phyloP scores from a whole-genome alignment of 2,888 invertebrate genomes.

The Troides aeacus region DNA sequence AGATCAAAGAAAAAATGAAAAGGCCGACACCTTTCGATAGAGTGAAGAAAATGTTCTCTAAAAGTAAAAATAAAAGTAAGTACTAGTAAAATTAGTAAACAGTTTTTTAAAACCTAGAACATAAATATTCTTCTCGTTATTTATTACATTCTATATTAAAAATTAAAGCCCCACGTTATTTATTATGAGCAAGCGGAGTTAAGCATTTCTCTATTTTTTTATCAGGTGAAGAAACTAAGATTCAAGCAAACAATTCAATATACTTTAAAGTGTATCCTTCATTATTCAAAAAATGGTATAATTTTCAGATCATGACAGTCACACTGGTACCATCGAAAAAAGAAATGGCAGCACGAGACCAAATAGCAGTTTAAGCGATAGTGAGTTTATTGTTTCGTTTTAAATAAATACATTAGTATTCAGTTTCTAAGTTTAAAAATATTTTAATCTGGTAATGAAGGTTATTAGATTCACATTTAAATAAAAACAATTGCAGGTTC shows the following conservation, averaged over 20 bases:
- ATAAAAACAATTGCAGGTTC: slow-evolving; percentile 74
- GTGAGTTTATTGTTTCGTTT: slow-evolving; percentile 45
- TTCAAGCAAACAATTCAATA: neutral
- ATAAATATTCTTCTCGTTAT: too few relatives aligned
- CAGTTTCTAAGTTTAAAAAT: neutral
- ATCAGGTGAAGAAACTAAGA: neutral
- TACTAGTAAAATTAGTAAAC: neutral
- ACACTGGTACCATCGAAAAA: slow-evolving; percentile 67
- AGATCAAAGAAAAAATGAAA: slow-evolving; percentile 87
- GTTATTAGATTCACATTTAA: neutral
- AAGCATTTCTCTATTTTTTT: too few relatives aligned
- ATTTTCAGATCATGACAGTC: slow-evolving; percentile 60
- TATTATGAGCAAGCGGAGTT: too few relatives aligned
- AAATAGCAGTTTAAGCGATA: slow-evolving; percentile 73
- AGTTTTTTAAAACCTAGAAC: neutral
- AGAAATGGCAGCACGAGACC: slow-evolving; percentile 71
- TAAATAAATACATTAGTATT: neutral
- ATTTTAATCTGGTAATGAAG: neutral
- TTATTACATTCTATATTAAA: too few relatives aligned
- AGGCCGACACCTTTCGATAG: slow-evolving; percentile 90
- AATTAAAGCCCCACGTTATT: too few relatives aligned
- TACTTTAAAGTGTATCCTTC: neutral
- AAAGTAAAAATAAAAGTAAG: slow-evolving; percentile 80
- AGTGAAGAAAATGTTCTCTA: slow-evolving; percentile 86
- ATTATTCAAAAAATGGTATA: neutral